Evolutionary conservation across 2,888 invertebrate species (phyloP).

Genomic region (Notocelia uddmanniana): DNA sequence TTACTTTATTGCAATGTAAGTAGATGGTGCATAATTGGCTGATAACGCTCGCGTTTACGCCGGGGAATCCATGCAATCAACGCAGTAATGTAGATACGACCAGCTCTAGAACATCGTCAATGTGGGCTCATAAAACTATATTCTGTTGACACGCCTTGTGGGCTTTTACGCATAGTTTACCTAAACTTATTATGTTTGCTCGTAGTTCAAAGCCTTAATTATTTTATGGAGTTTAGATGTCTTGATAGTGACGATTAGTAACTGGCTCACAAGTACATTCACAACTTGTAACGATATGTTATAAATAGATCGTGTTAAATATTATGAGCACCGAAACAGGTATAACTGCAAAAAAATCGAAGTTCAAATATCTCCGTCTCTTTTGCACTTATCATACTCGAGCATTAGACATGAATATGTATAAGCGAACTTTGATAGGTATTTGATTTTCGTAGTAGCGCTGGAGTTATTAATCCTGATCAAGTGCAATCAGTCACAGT

Average conservation of each 20-base stretch:
- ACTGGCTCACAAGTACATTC: background rate
- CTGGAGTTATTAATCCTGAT: slow-evolving; percentile 61
- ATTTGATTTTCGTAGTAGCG: slow-evolving; percentile 19
- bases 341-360: too few species aligned
- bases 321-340: background rate
- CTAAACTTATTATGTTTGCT: slow-evolving; percentile 2
- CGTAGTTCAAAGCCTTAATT: slow-evolving; percentile 13
- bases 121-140: slow-evolving; percentile 43
- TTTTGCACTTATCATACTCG: too few species aligned
- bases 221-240: slow-evolving; percentile 24
- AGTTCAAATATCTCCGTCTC: too few species aligned
- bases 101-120: slow-evolving; percentile 38
- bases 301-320: background rate
- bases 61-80: slow-evolving; percentile 47
- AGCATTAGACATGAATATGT: too few species aligned
- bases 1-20: slow-evolving; percentile 30
- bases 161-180: slow-evolving; percentile 17
- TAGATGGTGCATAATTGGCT: slow-evolving; percentile 34
- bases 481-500: slow-evolving; percentile 66
- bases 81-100: slow-evolving; percentile 43
- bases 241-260: slow-evolving; percentile 1
- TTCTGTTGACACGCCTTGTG: slow-evolving; percentile 34
- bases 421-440: too few species aligned
- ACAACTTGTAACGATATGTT: background rate
- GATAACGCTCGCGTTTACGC: slow-evolving; percentile 32